Percentiles rank a stretch among this genome's conserved stretches.
Conservation (phyloP, 1,140 invertebrate genomes). For the Drosophila sechellia region DNA sequence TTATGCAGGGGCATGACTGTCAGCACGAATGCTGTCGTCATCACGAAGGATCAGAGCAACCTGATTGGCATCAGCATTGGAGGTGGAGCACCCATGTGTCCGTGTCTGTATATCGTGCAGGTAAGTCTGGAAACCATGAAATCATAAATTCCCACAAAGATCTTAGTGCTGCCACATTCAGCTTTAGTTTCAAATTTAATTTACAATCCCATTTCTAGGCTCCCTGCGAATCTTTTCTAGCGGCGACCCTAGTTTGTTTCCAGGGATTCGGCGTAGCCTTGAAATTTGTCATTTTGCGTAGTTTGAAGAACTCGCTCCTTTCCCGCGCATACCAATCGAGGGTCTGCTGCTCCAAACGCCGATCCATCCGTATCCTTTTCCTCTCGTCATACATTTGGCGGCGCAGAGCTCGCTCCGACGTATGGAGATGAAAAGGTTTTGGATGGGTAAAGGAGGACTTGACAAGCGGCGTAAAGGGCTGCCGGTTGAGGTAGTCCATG, state of each 20-base stretch:
- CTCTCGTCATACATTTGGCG: constrained; percentile 42
- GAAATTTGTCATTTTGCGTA: constrained; percentile 49
- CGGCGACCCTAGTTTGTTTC: constrained; percentile 6
- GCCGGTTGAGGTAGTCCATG: constrained; percentile 12
- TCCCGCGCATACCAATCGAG: constrained; percentile 6
- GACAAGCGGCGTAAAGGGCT: constrained; percentile 48
- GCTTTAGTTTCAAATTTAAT: neutral
- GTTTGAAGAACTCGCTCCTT: constrained; percentile 9
- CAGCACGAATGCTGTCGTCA: constrained; percentile 95
- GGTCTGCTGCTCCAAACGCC: neutral
- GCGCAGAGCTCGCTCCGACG: constrained; percentile 16
- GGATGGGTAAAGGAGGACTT: constrained; percentile 18
- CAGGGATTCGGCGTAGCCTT: constrained; percentile 59
- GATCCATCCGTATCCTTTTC: constrained; percentile 1
- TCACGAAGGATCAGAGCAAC: constrained; percentile 97
- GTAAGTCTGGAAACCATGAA: constrained; percentile 84
- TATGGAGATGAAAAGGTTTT: constrained; percentile 44
- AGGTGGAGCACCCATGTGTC: constrained; percentile 97
- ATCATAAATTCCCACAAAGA: no score
- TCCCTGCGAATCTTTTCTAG: neutral
- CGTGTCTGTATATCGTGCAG: constrained; percentile 98
- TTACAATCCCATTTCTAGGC: neutral
- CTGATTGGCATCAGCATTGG: constrained; percentile 99
- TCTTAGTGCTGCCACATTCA: no score
- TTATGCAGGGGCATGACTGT: constrained; percentile 96